Conservation (phyloP, 2,888 invertebrate species). For the Rosalia funebris region DNA sequence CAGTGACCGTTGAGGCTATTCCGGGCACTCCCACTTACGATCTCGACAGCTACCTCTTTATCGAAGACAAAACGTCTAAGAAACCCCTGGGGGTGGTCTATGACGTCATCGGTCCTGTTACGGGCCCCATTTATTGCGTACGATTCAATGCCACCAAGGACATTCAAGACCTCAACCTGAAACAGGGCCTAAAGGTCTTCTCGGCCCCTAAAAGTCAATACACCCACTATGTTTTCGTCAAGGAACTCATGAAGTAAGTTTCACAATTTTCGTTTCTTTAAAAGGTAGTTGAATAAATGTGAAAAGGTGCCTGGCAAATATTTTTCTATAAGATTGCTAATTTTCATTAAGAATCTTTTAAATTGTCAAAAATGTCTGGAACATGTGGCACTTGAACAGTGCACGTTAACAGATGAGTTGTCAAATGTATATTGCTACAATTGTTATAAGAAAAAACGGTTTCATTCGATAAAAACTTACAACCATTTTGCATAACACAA, state of each 20-base stretch:
- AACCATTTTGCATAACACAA: no score
- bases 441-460: no score
- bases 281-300: not conserved
- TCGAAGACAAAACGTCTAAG: slow-evolving; percentile 75
- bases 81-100: slow-evolving; percentile 83
- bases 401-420: no score
- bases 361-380: no score
- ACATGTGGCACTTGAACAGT: no score
- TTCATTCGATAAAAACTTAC: no score
- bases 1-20: slow-evolving; percentile 80
- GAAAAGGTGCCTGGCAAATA: no score
- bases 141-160: slow-evolving; percentile 86
- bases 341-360: no score
- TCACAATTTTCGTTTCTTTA: not conserved
- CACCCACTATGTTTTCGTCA: slow-evolving; percentile 79
- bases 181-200: slow-evolving; percentile 78
- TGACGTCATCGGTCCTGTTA: slow-evolving; percentile 91
- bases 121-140: slow-evolving; percentile 88
- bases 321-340: no score
- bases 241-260: slow-evolving; percentile 76
- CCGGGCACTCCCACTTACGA: slow-evolving; percentile 82
- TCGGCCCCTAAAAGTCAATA: slow-evolving; percentile 83
- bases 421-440: no score
- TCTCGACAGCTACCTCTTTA: slow-evolving; percentile 87
- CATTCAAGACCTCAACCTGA: slow-evolving; percentile 74